Evolutionary conservation across 2,113 vertebrate genomes (phyloP).

Genomic region (Daboia siamensis): DNA sequence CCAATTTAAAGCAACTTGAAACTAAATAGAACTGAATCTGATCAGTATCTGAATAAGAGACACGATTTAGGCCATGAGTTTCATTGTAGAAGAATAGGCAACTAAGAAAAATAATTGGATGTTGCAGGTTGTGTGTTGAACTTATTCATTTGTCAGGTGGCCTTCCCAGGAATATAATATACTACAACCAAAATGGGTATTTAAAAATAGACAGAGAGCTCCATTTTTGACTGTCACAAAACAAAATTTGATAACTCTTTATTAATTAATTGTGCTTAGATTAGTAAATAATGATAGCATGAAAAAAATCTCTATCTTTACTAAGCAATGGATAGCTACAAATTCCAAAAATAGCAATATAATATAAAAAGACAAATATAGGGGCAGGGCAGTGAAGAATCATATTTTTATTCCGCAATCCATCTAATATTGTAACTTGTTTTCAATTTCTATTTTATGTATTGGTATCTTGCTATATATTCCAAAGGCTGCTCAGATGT

Average conservation of each 20-base stretch:
- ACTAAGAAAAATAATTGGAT: neutral
- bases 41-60: neutral
- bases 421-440: neutral
- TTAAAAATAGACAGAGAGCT: neutral
- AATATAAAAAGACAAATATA: neutral
- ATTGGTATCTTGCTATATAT: conserved; percentile 17
- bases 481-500: neutral
- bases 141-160: neutral
- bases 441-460: neutral
- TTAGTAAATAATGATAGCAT: neutral
- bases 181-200: neutral
- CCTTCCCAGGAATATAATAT: neutral
- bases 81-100: neutral
- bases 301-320: neutral
- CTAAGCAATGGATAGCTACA: neutral
- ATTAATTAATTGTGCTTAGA: neutral
- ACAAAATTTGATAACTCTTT: neutral
- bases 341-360: neutral
- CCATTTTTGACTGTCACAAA: neutral
- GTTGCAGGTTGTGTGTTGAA: neutral
- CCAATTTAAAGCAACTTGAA: neutral
- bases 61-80: neutral
- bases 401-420: neutral
- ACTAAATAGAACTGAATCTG: neutral
- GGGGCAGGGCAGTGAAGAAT: neutral